Base-by-base conservation (phyloP, 1,140 invertebrate genomes). In the Streblospio benedicti region DNA sequence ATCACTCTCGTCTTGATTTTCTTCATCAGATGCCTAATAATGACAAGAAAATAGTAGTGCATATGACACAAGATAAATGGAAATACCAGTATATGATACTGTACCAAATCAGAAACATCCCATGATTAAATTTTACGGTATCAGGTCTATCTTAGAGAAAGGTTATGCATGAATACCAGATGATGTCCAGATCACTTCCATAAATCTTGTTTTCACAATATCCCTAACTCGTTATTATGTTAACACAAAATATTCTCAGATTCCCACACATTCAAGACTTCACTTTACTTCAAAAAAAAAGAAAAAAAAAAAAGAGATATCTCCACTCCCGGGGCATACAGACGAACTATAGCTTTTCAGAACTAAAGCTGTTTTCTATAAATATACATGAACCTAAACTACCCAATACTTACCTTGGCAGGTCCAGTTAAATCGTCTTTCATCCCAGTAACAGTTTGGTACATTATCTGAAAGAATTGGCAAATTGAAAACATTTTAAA, bases 381-480 rank as follows among this genome's bases (percentile, higher is more conserved):
- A n/a, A n/a, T n/a, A n/a, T n/a, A n/a, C n/a, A n/a, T n/a, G n/a
- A n/a, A n/a, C n/a, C n/a, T n/a, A n/a, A n/a, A n/a, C n/a, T 25
- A 20, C 2, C 1, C 25, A 4, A 51, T 25, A 52, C 47, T 59
- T 45, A 68, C 73, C 59, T 75, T 64, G 63, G 84, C 80, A 2
- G 89, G 84, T 38, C 87, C 87, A 2, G 85, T 85, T 27, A 94
- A 75, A 74, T 91, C 87, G 23, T 84, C 76, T 73, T 87, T 91
- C 49, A 95, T 80, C 2, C 90, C 92, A 27, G 88, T 83, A 44
- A 95, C 81, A 56, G 87, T 92, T 65, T 88, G 87, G 70, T 94
- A 95, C 53, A 87, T 80, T 4, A 93, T 79, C 76, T 88, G 61
- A 33, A 75, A 68, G 30, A 65, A 38, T 20, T 57, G 31, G 43